A percentile compares a stretch with the other conserved stretches of the same genome.
phyloP scores from a whole-genome alignment of 2,113 vertebrate genomes.

The Candoia aspera region DNA sequence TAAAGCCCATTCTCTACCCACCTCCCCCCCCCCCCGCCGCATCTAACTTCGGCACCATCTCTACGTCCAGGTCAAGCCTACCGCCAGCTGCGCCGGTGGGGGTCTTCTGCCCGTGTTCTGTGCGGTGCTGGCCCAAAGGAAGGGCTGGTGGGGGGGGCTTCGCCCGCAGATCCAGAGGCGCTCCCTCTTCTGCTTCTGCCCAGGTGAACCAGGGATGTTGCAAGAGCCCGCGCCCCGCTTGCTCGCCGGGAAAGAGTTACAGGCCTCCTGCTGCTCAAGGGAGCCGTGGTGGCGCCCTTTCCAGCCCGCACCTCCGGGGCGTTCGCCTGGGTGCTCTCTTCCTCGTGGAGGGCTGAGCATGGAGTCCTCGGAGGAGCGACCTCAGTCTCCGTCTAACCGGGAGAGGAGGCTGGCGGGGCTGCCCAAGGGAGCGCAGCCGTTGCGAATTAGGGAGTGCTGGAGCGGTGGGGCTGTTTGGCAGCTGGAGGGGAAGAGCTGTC shows the following conservation, averaged over 20 bases:
- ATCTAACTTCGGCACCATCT: too few relatives aligned
- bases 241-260: too few relatives aligned
- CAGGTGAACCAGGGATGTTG: slow-evolving; percentile 36
- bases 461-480: too few relatives aligned
- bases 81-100: neutral
- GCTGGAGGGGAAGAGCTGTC: slow-evolving; percentile 15
- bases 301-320: slow-evolving; percentile 68
- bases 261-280: too few relatives aligned
- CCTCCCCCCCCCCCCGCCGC: neutral
- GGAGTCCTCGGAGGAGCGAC: slow-evolving; percentile 90
- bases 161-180: neutral
- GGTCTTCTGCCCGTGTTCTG: too few relatives aligned
- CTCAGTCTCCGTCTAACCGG: slow-evolving; percentile 77
- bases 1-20: neutral
- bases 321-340: slow-evolving; percentile 92
- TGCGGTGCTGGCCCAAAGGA: neutral
- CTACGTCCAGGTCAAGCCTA: neutral
- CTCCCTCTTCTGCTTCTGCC: neutral
- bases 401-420: slow-evolving; percentile 65
- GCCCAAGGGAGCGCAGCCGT: slow-evolving; percentile 60
- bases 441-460: too few relatives aligned
- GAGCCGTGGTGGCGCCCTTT: neutral
- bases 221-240: too few relatives aligned
- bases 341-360: slow-evolving; percentile 93
- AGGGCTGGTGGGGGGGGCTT: neutral